phyloP scores from a whole-genome alignment of 1,140 invertebrate genomes.

The Drosophila jambulina region DNA sequence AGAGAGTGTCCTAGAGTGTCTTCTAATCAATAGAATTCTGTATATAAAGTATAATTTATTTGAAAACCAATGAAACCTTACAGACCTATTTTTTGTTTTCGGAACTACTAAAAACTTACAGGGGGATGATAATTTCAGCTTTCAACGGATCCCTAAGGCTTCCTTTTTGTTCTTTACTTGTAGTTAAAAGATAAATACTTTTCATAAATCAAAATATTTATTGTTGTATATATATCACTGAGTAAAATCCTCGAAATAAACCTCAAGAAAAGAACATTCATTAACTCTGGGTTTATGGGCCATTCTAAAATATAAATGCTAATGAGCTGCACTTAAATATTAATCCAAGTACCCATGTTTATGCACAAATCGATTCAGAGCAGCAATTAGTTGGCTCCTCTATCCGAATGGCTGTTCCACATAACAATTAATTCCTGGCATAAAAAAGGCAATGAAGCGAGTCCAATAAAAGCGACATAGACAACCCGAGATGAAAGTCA shows the following conservation, averaged over 20 bases:
- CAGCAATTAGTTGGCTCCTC: slow-evolving; percentile 34
- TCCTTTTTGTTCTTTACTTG: neutral
- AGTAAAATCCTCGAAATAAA: neutral
- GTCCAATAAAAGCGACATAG: slow-evolving; percentile 2
- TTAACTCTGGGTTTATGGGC: neutral
- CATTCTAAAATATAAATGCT: slow-evolving; percentile 15
- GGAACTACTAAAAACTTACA: too few species aligned
- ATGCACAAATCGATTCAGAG: slow-evolving; percentile 19
- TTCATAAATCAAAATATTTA: neutral
- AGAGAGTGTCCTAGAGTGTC: too few species aligned
- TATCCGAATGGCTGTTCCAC: slow-evolving; percentile 11
- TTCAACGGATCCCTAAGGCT: too few species aligned
- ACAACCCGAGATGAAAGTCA: slow-evolving; percentile 10
- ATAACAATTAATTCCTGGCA: slow-evolving; percentile 23
- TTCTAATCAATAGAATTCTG: too few species aligned
- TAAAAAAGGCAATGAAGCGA: slow-evolving; percentile 22
- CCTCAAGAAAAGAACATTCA: slow-evolving; percentile 1
- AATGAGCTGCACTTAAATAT: slow-evolving; percentile 24
- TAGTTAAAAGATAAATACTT: too few species aligned
- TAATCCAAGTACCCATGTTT: slow-evolving; percentile 30
- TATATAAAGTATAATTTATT: too few species aligned
- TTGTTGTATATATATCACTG: too few species aligned
- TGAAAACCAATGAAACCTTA: too few species aligned
- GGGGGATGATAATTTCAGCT: too few species aligned
- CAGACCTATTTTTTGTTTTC: too few species aligned